These are phyloP conservation scores for Taurulus bubalis DNA, from an alignment of 2,113 vertebrate species.

Conservation along the genomic window DNA sequence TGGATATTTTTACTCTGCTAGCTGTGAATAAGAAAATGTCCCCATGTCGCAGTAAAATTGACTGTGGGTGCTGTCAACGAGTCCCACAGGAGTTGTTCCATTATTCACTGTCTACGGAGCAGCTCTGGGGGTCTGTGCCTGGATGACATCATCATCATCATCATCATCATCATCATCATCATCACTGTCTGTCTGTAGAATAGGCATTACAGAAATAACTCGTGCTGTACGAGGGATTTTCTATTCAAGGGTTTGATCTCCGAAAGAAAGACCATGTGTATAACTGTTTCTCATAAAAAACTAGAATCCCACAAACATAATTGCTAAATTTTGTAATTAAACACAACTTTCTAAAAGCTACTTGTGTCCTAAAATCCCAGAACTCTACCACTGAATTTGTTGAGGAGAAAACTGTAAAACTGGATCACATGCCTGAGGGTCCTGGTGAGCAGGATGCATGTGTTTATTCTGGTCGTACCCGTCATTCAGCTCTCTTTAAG, in stretches of 20 bases:
- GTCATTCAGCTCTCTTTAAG: slow-evolving; percentile 6
- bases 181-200: slow-evolving; percentile 13
- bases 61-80: slow-evolving; percentile 35
- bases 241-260: not conserved
- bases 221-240: not conserved
- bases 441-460: not conserved
- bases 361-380: not conserved
- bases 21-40: slow-evolving; percentile 31
- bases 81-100: slow-evolving; percentile 56
- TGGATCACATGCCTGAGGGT: not conserved
- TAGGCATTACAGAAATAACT: not conserved
- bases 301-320: not conserved
- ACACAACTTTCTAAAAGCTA: not conserved
- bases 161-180: slow-evolving; percentile 35
- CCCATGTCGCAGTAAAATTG: slow-evolving; percentile 37
- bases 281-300: not conserved
- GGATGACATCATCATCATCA: slow-evolving; percentile 46
- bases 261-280: not conserved
- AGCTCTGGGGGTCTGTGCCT: slow-evolving; percentile 42
- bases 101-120: slow-evolving; percentile 58
- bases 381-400: not conserved
- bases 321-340: not conserved
- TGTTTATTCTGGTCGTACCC: not conserved
- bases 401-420: not conserved
- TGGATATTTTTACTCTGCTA: slow-evolving; percentile 1